Conservation (phyloP, 2,113 vertebrate species). For the Cercocebus atys region DNA sequence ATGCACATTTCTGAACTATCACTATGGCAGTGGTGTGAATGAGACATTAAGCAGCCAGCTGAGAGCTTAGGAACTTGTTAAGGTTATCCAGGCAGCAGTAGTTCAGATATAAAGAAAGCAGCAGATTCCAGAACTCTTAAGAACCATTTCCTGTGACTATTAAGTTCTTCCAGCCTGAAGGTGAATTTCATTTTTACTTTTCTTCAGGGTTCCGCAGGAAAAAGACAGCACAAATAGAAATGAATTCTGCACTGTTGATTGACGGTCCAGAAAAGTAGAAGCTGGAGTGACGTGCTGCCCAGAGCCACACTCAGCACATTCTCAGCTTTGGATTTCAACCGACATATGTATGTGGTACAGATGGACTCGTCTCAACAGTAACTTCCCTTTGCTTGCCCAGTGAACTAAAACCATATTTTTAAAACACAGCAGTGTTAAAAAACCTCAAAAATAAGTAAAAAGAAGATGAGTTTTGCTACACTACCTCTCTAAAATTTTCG, state of each 20-base stretch:
- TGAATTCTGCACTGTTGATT: too few species aligned
- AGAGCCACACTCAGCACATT: too few species aligned
- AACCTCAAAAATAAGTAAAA: background rate
- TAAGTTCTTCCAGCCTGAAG: background rate
- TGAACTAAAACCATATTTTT: background rate
- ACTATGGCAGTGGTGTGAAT: background rate
- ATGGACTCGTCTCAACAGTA: background rate
- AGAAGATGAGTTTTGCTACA: background rate
- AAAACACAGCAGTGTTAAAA: background rate
- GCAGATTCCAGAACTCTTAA: background rate
- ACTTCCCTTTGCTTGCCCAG: background rate
- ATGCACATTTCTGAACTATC: background rate
- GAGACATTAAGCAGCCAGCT: rapidly evolving
- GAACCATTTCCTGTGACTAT: background rate
- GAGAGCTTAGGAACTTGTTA: background rate
- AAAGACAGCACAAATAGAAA: background rate
- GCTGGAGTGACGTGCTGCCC: background rate
- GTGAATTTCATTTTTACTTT: background rate
- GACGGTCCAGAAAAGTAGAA: background rate
- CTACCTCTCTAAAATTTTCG: background rate
- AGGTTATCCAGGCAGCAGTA: background rate
- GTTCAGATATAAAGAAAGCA: background rate
- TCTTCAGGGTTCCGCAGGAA: background rate
- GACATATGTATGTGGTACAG: background rate
- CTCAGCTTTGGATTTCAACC: too few species aligned